Base-by-base conservation (phyloP, 1,140 invertebrate species). In the Drosophila subpulchrella region DNA sequence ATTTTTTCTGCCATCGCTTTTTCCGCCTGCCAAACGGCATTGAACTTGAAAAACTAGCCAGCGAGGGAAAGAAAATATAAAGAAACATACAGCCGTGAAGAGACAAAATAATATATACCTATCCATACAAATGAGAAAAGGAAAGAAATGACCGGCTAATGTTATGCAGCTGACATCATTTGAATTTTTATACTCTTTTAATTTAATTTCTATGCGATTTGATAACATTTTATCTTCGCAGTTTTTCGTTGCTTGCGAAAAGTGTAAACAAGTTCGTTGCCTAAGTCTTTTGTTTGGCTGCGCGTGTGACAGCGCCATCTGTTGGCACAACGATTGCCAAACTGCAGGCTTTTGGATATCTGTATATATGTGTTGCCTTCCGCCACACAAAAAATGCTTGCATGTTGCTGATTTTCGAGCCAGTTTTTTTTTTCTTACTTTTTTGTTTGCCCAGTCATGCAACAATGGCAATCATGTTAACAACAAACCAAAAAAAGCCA, bases 181-280 rank as follows among this genome's bases (percentile, higher is more conserved):
- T 75, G 60, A 75, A 78, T 79, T 44, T 79, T 76, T 75, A 48
- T 56, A 55, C 7, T 34, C 8, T 34, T 34, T 34, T 13, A 46
- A 66, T 77, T 73, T 39, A 61, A 77, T 76, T 84, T 73, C 44
- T 53, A 63, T 50, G 39, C 61, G 78, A 81, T 88, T 85, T 75
- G 82, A 85, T 86, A 85, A 85, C 83, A 24, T 38, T 55, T 57
- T 68, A 56, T 66, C 47, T 54, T 44, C 13, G 57, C 46, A 12
- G 27, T 53, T 51, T 54, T 55, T 51, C n/a, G 58, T 47, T 38
- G 78, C 82, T 86, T 86, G 83, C 84, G 83, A 83, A 88, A 88
- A 89, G 70, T 77, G 79, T 71, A 86, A 88, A 88, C 82, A 85
- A 86, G 86, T 90, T 90, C 81, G 86, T 86, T 82, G 81, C 86